Base-by-base conservation (phyloP, 2,888 invertebrate species). In the Ecliptopera silaceata region DNA sequence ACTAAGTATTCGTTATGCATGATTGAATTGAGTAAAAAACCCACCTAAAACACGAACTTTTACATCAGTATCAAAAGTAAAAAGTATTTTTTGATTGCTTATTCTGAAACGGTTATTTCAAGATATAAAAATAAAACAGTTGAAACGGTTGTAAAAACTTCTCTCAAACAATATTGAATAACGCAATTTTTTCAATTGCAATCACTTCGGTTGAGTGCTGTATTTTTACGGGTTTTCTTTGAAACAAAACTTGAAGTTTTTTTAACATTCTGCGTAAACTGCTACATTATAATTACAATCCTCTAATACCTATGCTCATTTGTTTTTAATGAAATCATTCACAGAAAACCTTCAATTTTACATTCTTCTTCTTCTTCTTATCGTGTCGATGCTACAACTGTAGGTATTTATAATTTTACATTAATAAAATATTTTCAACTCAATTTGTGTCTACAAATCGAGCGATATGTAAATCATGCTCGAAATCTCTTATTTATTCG, bases 401-500 rank as follows among this genome's bases (percentile, higher is more conserved):
- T n/a, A n/a, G n/a, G n/a, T n/a, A n/a, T n/a, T n/a, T n/a, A n/a
- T n/a, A n/a, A n/a, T n/a, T n/a, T n/a, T n/a, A n/a, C n/a, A n/a
- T n/a, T n/a, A n/a, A 44, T 20, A 51, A 51, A 51, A 44, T 34
- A 4, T 3, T 34, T 50, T 36, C n/a, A n/a, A n/a, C n/a, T n/a
- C 36, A 11, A 50, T 26, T 32, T 26, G 17, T 43, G 29, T 38
- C 39, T 26, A 31, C 18, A 18, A 31, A 10, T 15, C 11, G 38
- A 45, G 39, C 13, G 17, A 11, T 20, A 20, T 20, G 44, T 52
- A 31, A 51, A 44, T 18, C 18, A 36, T 12, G 12, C 38, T 22
- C 39, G 44, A 36, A 51, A 51, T 44, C 29, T 52, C 44, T 44
- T 45, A 36, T 51, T 51, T 31, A 52, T 31, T 38, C 11, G 17